Conservation (phyloP, 1,140 invertebrate genomes). For the Wiebesia pumilae region DNA sequence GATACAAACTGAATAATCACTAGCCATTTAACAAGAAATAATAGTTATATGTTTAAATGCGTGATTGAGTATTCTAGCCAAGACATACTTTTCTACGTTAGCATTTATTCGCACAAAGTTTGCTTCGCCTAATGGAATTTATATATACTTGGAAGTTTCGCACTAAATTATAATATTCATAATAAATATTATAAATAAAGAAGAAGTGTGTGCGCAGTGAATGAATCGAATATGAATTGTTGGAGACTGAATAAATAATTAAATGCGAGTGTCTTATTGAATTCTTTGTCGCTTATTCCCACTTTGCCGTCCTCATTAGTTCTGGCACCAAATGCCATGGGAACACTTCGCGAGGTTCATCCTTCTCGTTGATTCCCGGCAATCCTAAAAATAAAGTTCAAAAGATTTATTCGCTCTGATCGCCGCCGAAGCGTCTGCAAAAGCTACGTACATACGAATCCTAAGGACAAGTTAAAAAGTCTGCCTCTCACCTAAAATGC, state of each 20-base stretch:
- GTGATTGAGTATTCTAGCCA: background rate
- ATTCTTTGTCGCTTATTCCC: constrained; percentile 71
- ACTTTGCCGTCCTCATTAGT: constrained; percentile 77
- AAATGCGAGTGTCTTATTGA: constrained; percentile 19
- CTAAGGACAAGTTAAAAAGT: background rate
- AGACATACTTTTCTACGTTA: background rate
- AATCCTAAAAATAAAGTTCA: constrained; percentile 53
- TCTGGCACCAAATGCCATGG: constrained; percentile 84
- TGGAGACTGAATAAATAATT: constrained; percentile 36
- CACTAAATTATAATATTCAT: constrained; percentile 29
- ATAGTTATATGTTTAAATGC: background rate
- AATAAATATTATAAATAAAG: constrained; percentile 45
- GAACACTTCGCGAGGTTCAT: constrained; percentile 76
- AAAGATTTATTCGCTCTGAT: constrained; percentile 16
- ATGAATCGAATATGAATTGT: constrained; percentile 14
- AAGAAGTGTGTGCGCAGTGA: background rate
- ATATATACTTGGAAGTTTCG: background rate
- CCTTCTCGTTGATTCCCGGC: constrained; percentile 51
- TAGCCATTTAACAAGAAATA: background rate
- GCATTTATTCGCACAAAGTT: constrained; percentile 6
- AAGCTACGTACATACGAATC: background rate
- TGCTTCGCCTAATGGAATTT: background rate
- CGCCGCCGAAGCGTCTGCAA: background rate
- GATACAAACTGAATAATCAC: background rate
- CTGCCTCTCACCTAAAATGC: constrained; percentile 66